Evolutionary conservation across 2,888 invertebrate genomes (phyloP).

Genomic region (Meiosimyza decipiens): DNA sequence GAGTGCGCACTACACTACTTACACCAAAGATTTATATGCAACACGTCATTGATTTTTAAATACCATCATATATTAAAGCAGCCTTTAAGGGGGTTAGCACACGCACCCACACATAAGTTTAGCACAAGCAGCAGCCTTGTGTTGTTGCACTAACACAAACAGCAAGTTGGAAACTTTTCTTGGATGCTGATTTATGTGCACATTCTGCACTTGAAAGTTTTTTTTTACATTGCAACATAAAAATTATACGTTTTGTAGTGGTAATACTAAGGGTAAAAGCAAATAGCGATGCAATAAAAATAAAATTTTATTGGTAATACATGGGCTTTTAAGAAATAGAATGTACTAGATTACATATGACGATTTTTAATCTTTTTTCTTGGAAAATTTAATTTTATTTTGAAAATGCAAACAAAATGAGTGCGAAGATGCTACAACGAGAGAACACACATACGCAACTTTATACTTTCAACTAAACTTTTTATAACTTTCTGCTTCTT

Average conservation of each 20-base stretch:
- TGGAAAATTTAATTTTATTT: not conserved
- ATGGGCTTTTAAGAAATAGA: too few relatives aligned
- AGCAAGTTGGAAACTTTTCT: not conserved
- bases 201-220: slow-evolving; percentile 36
- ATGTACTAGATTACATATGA: too few relatives aligned
- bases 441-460: not conserved
- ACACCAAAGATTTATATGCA: not conserved
- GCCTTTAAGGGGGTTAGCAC: not conserved
- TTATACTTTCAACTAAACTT: not conserved
- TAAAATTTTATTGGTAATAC: too few relatives aligned
- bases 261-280: too few relatives aligned
- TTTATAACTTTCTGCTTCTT: not conserved
- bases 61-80: slow-evolving; percentile 10
- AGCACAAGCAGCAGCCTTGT: not conserved
- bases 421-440: not conserved
- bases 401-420: not conserved
- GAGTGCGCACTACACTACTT: not conserved
- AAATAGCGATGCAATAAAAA: too few relatives aligned
- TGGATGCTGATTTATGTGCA: slow-evolving; percentile 33
- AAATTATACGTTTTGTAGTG: too few relatives aligned
- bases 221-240: too few relatives aligned
- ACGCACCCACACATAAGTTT: not conserved
- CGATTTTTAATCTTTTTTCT: not conserved
- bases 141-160: not conserved
- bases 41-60: slow-evolving; percentile 6